A percentile compares a stretch with the other conserved stretches of the same genome.
phyloP scores from a whole-genome alignment of 2,888 invertebrate genomes.

The Pemphredon lugubris region DNA sequence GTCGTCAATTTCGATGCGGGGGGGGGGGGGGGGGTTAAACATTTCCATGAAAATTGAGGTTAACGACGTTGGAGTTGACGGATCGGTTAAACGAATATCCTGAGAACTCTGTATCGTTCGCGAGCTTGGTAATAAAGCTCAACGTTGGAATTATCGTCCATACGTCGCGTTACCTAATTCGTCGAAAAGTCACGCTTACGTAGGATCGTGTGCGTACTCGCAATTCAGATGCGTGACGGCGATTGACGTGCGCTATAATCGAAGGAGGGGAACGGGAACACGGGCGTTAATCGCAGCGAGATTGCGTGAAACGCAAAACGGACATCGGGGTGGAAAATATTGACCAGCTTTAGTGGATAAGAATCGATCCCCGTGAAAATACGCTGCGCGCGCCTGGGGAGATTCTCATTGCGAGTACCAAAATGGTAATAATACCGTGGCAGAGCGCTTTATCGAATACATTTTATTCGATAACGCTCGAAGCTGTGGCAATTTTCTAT shows the following conservation, averaged over 20 bases:
- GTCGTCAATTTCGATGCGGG: too few relatives aligned
- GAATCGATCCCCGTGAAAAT: conserved; percentile 16
- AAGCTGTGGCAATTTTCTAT: too few relatives aligned
- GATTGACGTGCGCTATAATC: conserved; percentile 27
- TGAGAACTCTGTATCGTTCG: conserved; percentile 19
- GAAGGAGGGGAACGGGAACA: conserved; percentile 32
- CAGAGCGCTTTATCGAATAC: too few relatives aligned
- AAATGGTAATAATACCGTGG: too few relatives aligned
- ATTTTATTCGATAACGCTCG: too few relatives aligned
- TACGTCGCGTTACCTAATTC: conserved; percentile 14
- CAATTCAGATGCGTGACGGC: conserved; percentile 41
- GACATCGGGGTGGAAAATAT: conserved; percentile 10
- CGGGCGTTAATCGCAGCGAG: conserved; percentile 53
- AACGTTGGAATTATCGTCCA: conserved; percentile 27
- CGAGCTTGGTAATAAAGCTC: conserved; percentile 29
- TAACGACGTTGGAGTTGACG: too few relatives aligned
- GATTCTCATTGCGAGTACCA: too few relatives aligned
- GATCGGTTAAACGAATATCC: too few relatives aligned
- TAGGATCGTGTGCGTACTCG: neutral
- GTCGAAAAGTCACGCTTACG: conserved; percentile 15
- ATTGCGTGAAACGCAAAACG: conserved; percentile 44
- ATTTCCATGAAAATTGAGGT: too few relatives aligned
- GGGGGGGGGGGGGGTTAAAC: too few relatives aligned
- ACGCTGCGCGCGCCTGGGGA: neutral
- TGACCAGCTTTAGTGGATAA: conserved; percentile 7